Base-by-base conservation (phyloP, 30 jellyfish, hydroid and myxozoan genomes). In the Cassiopea andromeda region DNA sequence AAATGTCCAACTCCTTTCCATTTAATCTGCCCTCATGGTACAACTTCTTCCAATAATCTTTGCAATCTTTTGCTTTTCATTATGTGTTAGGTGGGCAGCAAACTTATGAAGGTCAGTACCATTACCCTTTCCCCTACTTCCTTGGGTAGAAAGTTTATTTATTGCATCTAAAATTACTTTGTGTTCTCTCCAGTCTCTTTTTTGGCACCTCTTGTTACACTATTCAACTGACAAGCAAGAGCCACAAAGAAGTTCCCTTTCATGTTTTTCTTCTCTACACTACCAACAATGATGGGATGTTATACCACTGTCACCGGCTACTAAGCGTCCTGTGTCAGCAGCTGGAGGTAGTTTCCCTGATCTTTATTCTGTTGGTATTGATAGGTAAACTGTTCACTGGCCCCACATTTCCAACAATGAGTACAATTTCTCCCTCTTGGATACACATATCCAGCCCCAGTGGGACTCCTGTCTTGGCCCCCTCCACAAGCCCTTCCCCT, bases 261-360 rank as follows among this genome's bases (percentile, higher is more conserved):
- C 71, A 82, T 80, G 77, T 81, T 89, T 81, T 81, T 64, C 77
- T 69, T 90, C 49, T 89, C 92, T 44, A 58, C 87, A 59, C 87
- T 82, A 48, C 14, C 89, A 46, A 61, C 92, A 54, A 76, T 43
- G 60, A 67, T 4, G 80, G 89, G 89, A 80, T 80, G 58, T 80
- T 46, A 57, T 48, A 17, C 49, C 79, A 60, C 87, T 78, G 59
- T 60, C 16, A 50, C 87, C 78, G 76, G 43, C 74, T 50, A 60
- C 87, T 50, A 78, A 78, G 87, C 79, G 54, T 74, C 71, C 85
- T 46, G 45, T 77, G 73, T 46, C 72, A 77, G 85, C 85, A 77
- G 85, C n/a, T 48, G 75, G 46, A 73, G 45, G 85, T 12, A 77
- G 85, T 77, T 77, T 77, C 73, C 75, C 85, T 47, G 73, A 1